Evolutionary conservation across 2,888 invertebrate species (phyloP).

Genomic region (Cepaea hortensis): DNA sequence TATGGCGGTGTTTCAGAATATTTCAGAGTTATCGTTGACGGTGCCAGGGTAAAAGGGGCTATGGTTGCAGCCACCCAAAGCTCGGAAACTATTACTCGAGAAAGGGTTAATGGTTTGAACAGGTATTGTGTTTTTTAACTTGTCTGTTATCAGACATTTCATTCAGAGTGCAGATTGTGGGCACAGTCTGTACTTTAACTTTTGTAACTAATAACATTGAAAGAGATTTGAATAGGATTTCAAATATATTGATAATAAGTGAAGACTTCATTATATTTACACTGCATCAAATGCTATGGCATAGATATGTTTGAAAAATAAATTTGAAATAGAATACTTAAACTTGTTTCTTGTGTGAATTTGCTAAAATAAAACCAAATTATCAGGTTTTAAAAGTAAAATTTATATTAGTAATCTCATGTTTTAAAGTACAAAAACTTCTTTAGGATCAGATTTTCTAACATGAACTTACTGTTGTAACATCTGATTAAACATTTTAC

Average conservation of each 20-base stretch:
- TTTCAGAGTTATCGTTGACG: conserved; percentile 38
- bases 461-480: too few relatives aligned
- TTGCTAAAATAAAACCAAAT: too few relatives aligned
- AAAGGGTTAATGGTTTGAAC: conserved; percentile 32
- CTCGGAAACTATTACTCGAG: conserved; percentile 10
- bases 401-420: too few relatives aligned
- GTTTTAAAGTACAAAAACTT: too few relatives aligned
- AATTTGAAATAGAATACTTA: neutral
- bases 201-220: neutral
- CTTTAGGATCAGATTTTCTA: too few relatives aligned
- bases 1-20: conserved; percentile 48
- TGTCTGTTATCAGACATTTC: conserved; percentile 28
- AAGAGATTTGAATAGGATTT: neutral
- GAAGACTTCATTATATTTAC: neutral
- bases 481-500: too few relatives aligned
- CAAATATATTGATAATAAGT: neutral
- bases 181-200: conserved; percentile 12
- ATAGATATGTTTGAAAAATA: neutral
- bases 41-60: conserved; percentile 26
- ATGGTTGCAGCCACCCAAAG: conserved; percentile 27
- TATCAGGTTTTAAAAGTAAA: too few relatives aligned
- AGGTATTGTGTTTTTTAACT: conserved; percentile 41
- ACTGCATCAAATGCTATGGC: neutral
- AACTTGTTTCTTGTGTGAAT: conserved; percentile 4
- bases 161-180: conserved; percentile 4